Evolutionary conservation across 1,140 invertebrate genomes (phyloP), one percentile per base, ranked within the genome.

Genomic region (Drosophila mauritiana): DNA sequence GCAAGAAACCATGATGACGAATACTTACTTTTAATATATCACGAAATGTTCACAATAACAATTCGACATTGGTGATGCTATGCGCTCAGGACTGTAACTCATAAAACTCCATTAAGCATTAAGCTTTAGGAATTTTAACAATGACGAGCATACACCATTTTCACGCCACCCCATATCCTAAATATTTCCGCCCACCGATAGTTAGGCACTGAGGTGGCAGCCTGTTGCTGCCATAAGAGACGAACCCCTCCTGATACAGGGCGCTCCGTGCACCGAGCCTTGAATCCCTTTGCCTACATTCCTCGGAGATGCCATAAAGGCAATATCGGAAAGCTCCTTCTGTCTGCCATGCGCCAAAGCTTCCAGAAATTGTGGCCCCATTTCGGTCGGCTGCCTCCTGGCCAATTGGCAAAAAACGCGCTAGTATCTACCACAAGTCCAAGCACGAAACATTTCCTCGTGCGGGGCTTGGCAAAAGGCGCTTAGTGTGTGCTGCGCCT

Each of bases 401-500:
- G 46, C 55, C 54, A 59, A 20, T 40, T 37, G 12, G 4, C 40
- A 36, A 27, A n/a, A 25, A 46, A 17, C 34, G 40, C 17, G 25
- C 56, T 69, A 85, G 82, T 85, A 85, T 86, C 82, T 85, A 86
- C 73, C 78, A 81, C 64, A 82, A 74, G 54, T 81, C 64, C 68
- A 63, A 74, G 55, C 77, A 62, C 67, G 58, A 70, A 74, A 61
- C 81, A 80, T 73, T 78, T 58, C 70, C 76, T 55, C 46, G 52
- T 57, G 68, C 64, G 63, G 73, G 59, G 81, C 76, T 77, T 77
- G 77, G 62, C 54, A 34, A 80, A 64, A 68, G 62, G 59, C 73
- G 63, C 62, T 64, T 82, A 80, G 67, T 78, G 58, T 74, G 53
- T 68, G 31, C 48, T 45, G 45, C 27, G n/a, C 49, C 37, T 17